Percentiles rank a stretch among this genome's conserved stretches.
These are phyloP conservation scores for Sceloporus undulatus DNA, from an alignment of 2,113 vertebrate genomes.

Conservation along the genomic window DNA sequence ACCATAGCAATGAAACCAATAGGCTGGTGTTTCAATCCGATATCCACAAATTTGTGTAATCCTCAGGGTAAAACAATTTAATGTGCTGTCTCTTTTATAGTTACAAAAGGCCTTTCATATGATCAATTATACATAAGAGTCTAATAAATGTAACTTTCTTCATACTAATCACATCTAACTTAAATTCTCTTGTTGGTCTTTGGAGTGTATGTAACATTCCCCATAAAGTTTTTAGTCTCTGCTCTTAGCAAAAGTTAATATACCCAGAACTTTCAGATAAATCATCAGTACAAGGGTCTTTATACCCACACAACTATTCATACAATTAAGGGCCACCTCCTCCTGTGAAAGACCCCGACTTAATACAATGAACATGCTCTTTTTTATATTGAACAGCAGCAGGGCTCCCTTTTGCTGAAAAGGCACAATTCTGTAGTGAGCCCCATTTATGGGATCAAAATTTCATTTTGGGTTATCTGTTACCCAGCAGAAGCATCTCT, in stretches of 20 bases:
- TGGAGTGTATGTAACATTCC: constrained; percentile 81
- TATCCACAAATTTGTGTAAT: constrained; percentile 84
- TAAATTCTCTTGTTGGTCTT: constrained; percentile 83
- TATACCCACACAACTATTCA: constrained; percentile 73
- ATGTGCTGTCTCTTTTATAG: constrained; percentile 87
- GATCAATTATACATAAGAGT: constrained; percentile 88
- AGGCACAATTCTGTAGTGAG: constrained; percentile 46
- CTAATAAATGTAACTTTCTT: constrained; percentile 87
- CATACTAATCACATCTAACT: constrained; percentile 86
- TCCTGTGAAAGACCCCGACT: constrained; percentile 61
- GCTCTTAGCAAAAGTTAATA: constrained; percentile 86
- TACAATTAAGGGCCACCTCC: constrained; percentile 66
- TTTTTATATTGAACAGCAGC: constrained; percentile 50
- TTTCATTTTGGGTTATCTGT: no score
- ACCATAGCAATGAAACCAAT: constrained; percentile 80
- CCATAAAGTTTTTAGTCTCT: constrained; percentile 83
- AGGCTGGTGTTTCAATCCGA: constrained; percentile 80
- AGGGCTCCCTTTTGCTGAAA: constrained; percentile 58
- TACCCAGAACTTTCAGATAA: constrained; percentile 81
- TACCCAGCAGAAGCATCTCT: no score
- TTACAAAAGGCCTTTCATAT: constrained; percentile 86
- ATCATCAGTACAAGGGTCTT: constrained; percentile 73
- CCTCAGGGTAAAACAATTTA: constrained; percentile 87
- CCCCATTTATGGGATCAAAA: constrained; percentile 13
- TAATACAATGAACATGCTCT: constrained; percentile 47